Evolutionary conservation across 2,113 vertebrate species (phyloP).

Genomic region (Barbus barbus): DNA sequence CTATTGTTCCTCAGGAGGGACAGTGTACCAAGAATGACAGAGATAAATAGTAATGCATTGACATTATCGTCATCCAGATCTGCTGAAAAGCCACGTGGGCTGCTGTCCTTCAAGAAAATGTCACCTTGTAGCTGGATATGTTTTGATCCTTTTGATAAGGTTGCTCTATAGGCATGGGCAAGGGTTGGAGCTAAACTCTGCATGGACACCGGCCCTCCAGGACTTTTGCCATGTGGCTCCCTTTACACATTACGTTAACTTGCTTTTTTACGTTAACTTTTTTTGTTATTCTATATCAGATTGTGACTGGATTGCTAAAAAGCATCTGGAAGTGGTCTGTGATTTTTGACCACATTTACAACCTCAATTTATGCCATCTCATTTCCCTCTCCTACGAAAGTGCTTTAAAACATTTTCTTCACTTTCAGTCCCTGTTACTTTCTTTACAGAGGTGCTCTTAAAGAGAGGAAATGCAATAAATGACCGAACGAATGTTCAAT

Average conservation of each 20-base stretch:
- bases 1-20: conserved; percentile 25
- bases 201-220: too few species aligned
- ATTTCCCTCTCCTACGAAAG: not conserved
- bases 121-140: not conserved
- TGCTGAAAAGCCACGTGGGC: not conserved
- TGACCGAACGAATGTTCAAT: not conserved
- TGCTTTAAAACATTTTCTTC: not conserved
- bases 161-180: too few species aligned
- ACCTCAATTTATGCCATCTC: not conserved
- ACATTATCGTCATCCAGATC: conserved; percentile 22
- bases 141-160: not conserved
- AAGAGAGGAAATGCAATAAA: not conserved
- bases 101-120: not conserved
- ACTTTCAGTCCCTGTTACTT: not conserved
- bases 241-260: too few species aligned
- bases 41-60: conserved; percentile 38
- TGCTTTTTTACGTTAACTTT: too few species aligned
- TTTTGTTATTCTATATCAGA: too few species aligned
- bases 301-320: too few species aligned
- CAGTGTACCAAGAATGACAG: conserved; percentile 30
- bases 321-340: too few species aligned
- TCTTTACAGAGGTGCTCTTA: not conserved
- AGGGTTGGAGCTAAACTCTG: too few species aligned
- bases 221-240: too few species aligned
- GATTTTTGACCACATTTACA: too few species aligned